These are phyloP conservation scores for Mamestra configurata DNA, from an alignment of 1,140 invertebrate genomes.

Conservation along the genomic window DNA sequence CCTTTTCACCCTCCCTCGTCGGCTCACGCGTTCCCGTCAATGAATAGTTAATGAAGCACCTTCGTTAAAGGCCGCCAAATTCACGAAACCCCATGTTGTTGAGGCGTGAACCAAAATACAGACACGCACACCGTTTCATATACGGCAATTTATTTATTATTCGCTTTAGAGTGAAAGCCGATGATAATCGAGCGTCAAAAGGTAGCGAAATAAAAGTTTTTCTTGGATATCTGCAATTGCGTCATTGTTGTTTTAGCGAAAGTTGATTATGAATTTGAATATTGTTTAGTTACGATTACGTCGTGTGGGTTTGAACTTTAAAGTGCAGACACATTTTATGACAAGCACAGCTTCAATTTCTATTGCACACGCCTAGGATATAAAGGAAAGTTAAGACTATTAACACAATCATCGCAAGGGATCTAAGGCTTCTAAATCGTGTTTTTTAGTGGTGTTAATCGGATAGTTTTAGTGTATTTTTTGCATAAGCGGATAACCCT, in stretches of 20 bases:
- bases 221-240: constrained; percentile 45
- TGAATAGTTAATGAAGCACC: constrained; percentile 80
- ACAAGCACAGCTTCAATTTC: not conserved
- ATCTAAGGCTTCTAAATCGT: constrained; percentile 70
- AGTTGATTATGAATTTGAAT: constrained; percentile 40
- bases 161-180: constrained; percentile 50
- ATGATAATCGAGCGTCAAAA: constrained; percentile 51
- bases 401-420: constrained; percentile 71
- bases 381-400: constrained; percentile 65
- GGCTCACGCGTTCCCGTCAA: constrained; percentile 73
- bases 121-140: constrained; percentile 67
- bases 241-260: constrained; percentile 53
- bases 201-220: constrained; percentile 50
- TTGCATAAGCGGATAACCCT: constrained; percentile 88
- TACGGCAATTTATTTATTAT: constrained; percentile 53
- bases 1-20: constrained; percentile 77
- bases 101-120: constrained; percentile 74
- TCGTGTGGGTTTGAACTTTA: constrained; percentile 22
- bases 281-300: constrained; percentile 39
- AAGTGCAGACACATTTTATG: not conserved
- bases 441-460: constrained; percentile 81
- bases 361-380: constrained; percentile 71
- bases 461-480: constrained; percentile 79
- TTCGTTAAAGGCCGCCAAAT: constrained; percentile 85
- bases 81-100: constrained; percentile 70